A percentile compares a stretch with the other conserved stretches of the same genome.
These are phyloP conservation scores for Nannoperca australis DNA, from an alignment of 2,797 vertebrate species.

Conservation along the genomic window DNA sequence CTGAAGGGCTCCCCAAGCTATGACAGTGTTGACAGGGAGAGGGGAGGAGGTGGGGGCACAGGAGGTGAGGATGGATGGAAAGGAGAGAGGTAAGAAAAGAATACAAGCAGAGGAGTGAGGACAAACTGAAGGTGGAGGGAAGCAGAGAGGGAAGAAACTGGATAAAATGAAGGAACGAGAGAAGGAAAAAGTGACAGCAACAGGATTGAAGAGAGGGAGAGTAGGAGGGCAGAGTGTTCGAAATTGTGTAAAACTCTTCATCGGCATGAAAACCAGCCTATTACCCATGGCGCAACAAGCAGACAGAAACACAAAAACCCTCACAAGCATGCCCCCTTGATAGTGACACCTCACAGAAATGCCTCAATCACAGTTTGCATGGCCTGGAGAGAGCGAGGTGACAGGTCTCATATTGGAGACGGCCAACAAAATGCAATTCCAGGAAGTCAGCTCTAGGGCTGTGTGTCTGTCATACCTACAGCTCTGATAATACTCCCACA, in stretches of 20 bases:
- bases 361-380: constrained; percentile 87
- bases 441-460: constrained; percentile 69
- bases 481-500: constrained; percentile 76
- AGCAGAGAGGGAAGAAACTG: not conserved
- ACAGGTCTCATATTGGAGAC: constrained; percentile 80
- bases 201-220: not conserved
- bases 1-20: constrained; percentile 78
- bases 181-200: constrained; percentile 42
- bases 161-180: not conserved
- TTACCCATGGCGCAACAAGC: constrained; percentile 78
- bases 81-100: constrained; percentile 11
- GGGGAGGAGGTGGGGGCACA: not conserved
- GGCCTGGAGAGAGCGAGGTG: constrained; percentile 79
- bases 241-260: constrained; percentile 86
- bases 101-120: constrained; percentile 13
- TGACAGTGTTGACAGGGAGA: constrained; percentile 65
- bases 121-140: constrained; percentile 33
- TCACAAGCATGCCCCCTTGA: constrained; percentile 68
- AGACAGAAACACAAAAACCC: constrained; percentile 64
- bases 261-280: constrained; percentile 82
- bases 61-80: constrained; percentile 28
- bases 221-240: constrained; percentile 69
- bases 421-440: constrained; percentile 78
- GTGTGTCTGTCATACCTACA: constrained; percentile 78
- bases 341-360: constrained; percentile 78